Evolutionary conservation across 2,888 invertebrate genomes (phyloP).

Genomic region (Leptarthrus brevirostris): DNA sequence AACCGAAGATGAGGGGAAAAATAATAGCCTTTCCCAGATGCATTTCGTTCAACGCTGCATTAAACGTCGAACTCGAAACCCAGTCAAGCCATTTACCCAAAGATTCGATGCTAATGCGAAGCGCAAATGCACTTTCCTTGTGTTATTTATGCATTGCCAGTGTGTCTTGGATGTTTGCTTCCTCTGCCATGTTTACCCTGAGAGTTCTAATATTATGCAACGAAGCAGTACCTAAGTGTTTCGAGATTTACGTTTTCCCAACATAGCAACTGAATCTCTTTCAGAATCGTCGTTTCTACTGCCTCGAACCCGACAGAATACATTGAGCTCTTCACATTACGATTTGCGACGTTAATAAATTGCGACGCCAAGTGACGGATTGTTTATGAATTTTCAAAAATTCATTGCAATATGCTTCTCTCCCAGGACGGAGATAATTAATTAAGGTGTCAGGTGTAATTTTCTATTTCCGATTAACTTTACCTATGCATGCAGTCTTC

Average conservation of each 20-base stretch:
- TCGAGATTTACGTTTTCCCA: background rate
- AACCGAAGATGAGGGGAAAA: background rate
- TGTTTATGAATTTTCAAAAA: slow-evolving; percentile 14
- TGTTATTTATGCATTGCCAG: too few species aligned
- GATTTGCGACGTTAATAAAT: background rate
- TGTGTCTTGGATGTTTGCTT: too few species aligned
- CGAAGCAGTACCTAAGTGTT: background rate
- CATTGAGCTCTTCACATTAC: background rate
- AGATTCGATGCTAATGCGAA: too few species aligned
- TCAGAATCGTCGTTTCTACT: too few species aligned
- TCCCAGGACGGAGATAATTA: background rate
- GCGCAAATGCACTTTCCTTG: too few species aligned
- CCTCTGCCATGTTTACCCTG: too few species aligned
- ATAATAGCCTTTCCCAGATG: background rate
- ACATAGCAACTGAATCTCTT: background rate
- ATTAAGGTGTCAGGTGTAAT: slow-evolving; percentile 17
- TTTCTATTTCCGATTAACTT: slow-evolving; percentile 20
- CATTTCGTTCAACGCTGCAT: background rate
- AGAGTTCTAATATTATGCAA: background rate
- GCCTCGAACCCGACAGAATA: too few species aligned
- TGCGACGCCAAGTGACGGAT: slow-evolving; percentile 1
- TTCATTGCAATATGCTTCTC: background rate
- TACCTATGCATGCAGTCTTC: background rate
- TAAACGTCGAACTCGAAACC: too few species aligned
- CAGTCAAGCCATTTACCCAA: too few species aligned